Conservation (phyloP, 1,140 invertebrate species). For the Trachelipus rathkii region DNA sequence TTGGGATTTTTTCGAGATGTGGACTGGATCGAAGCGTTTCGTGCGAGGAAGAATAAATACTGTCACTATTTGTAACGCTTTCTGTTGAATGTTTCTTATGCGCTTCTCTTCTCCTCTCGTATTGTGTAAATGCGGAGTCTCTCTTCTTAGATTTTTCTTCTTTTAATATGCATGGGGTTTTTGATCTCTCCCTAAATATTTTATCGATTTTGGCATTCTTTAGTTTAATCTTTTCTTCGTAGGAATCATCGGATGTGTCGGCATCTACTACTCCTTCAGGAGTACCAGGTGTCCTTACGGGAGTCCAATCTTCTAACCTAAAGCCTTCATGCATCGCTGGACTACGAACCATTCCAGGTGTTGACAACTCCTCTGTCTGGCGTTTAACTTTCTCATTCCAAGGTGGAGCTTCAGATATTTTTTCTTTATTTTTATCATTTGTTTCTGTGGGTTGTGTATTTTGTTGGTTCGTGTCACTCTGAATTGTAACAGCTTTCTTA, state of each 20-base stretch:
- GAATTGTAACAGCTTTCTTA: conserved; percentile 40
- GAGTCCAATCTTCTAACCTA: conserved; percentile 52
- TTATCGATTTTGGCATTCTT: conserved; percentile 36
- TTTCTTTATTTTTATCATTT: neutral
- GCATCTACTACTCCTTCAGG: conserved; percentile 40
- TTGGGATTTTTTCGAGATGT: neutral
- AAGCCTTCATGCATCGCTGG: conserved; percentile 52
- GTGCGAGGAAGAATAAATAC: neutral
- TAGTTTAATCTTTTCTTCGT: conserved; percentile 18
- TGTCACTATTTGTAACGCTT: neutral
- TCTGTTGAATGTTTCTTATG: neutral
- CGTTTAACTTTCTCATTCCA: conserved; percentile 44
- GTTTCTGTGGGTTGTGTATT: neutral
- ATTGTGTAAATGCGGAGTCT: neutral
- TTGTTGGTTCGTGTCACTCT: neutral
- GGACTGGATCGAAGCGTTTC: neutral
- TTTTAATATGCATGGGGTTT: neutral
- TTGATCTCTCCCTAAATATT: conserved; percentile 32
- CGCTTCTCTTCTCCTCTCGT: neutral
- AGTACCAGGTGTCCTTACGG: conserved; percentile 47
- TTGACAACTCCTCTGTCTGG: conserved; percentile 47
- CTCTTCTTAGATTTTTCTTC: conserved; percentile 8
- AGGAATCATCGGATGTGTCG: conserved; percentile 44
- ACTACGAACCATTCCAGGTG: conserved; percentile 50
- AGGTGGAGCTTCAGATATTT: conserved; percentile 19